A percentile compares a stretch with the other conserved stretches of the same genome.
phyloP scores from a whole-genome alignment of 2,113 vertebrate genomes.

The Aegithalos caudatus region DNA sequence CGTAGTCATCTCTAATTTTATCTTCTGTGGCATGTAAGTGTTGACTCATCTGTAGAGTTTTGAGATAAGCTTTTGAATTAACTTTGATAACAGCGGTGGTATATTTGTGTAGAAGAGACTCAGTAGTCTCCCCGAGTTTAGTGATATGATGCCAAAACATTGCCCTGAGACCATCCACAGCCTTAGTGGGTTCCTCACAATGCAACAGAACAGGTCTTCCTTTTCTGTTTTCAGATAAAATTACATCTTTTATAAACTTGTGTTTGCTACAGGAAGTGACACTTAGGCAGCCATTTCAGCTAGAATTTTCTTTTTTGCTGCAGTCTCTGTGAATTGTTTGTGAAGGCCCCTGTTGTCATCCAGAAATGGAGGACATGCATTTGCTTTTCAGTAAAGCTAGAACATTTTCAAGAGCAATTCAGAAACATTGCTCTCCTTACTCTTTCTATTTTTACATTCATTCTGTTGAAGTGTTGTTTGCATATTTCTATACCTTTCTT shows the following conservation, averaged over 20 bases:
- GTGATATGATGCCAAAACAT: background rate
- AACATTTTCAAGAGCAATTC: background rate
- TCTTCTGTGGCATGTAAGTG: background rate
- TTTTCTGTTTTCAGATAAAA: background rate
- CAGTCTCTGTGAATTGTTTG: background rate
- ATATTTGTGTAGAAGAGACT: background rate
- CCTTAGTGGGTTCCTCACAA: background rate
- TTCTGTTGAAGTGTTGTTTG: background rate
- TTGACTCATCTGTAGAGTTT: background rate
- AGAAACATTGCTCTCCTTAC: background rate
- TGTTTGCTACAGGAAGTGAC: background rate
- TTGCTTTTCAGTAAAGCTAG: background rate
- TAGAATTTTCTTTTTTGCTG: background rate
- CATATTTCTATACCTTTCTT: background rate
- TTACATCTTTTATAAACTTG: background rate
- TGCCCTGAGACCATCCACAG: background rate
- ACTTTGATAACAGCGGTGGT: background rate
- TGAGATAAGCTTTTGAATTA: background rate
- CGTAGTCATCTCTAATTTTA: background rate
- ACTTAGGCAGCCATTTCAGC: conserved; percentile 17
- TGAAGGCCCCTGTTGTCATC: background rate
- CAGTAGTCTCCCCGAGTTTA: background rate
- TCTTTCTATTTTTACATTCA: background rate
- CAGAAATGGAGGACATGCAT: background rate
- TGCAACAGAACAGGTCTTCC: background rate